Evolutionary conservation across 2,797 vertebrate species (phyloP), one percentile per base, ranked within the genome.

Genomic region (Urosaurus nigricauda): DNA sequence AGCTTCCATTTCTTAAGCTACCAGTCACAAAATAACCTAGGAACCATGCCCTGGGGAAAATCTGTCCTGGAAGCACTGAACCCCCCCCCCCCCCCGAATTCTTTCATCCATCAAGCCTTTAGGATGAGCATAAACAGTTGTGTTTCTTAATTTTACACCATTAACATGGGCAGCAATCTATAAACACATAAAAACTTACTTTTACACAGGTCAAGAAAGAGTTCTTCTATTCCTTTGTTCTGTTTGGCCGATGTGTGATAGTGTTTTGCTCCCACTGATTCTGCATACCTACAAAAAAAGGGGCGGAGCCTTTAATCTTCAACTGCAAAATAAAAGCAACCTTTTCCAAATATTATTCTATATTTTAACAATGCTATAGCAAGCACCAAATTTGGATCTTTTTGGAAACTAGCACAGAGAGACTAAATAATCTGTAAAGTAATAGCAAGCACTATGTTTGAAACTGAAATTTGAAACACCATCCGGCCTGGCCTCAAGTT

Each of bases 131-230:
- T 5, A 43, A 43, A 43, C 43, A 43, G 43, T 43, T 43, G 43
- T 43, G 3, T 71, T 89, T 58, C 9, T 51, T n/a, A 16, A 4
- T 65, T 63, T 75, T 40, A 81, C 2, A 40, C 7, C 24, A 86
- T 29, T 37, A 82, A 24, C 58, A 56, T 74, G 37, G 16, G 16
- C 3, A 81, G 35, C 43, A 68, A 51, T n/a, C 19, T 12, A 77
- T 65, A 80, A 73, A 81, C 2, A 80, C 9, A 65, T 56, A 56
- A 90, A 32, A 70, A 90, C 98, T 81, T 97, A 99, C 99, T 97
- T 99, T 99, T 99, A 98, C 99, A 99, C 88, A 99, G 98, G 90
- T 99, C 99, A 95, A 99, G 98, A 95, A 99, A 99, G 43, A 99
- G 97, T 94, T 99, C 99, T 96, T 99, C 99, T 83, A 99, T 99